phyloP scores from a whole-genome alignment of 1,140 invertebrate species.

The Drosophila neocordata region DNA sequence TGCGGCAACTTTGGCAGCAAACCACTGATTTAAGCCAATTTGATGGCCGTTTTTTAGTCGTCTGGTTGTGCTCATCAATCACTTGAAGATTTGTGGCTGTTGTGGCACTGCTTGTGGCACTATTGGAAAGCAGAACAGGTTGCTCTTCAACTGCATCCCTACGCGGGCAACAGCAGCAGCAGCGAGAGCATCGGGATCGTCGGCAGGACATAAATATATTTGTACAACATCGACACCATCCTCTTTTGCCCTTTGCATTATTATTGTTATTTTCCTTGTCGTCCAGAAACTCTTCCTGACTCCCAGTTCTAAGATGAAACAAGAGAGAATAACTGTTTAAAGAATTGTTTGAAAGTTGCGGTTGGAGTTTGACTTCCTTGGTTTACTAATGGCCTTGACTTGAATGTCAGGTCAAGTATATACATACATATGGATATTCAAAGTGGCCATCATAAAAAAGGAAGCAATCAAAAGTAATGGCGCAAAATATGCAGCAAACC shows the following conservation, averaged over 20 bases:
- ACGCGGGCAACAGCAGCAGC: conserved; percentile 54
- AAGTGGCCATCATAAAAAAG: conserved; percentile 6
- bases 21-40: conserved; percentile 65
- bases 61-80: conserved; percentile 64
- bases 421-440: background rate
- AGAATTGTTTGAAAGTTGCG: background rate
- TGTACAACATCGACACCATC: conserved; percentile 72
- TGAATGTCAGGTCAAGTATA: conserved; percentile 14
- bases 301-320: conserved; percentile 51
- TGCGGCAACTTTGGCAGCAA: conserved; percentile 69
- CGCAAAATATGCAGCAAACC: conserved; percentile 1
- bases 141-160: conserved; percentile 55
- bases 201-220: conserved; percentile 78
- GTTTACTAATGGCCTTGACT: background rate
- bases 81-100: conserved; percentile 68
- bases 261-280: conserved; percentile 53
- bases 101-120: conserved; percentile 70
- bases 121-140: conserved; percentile 60
- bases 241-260: conserved; percentile 34
- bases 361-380: background rate
- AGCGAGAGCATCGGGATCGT: conserved; percentile 70
- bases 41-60: conserved; percentile 46
- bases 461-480: conserved; percentile 24
- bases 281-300: conserved; percentile 77
- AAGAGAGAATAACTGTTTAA: background rate